A percentile compares a stretch with the other conserved stretches of the same genome.
Conservation (phyloP, 2,797 vertebrate genomes). For the Chloroceryle amazona region DNA sequence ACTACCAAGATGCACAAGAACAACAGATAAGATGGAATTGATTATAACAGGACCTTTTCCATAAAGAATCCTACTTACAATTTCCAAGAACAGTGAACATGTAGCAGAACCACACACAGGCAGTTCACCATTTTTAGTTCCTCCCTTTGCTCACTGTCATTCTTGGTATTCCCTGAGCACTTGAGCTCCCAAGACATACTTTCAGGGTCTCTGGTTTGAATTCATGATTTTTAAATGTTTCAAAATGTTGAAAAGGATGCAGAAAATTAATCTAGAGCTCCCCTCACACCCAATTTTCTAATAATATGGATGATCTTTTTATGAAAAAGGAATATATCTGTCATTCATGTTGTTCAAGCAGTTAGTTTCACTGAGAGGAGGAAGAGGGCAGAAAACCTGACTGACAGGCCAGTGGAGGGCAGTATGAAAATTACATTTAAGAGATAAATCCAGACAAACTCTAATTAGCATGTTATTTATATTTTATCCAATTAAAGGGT, state of each 20-base stretch:
- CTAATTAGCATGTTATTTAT: not conserved
- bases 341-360: not conserved
- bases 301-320: not conserved
- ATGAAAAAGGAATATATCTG: not conserved
- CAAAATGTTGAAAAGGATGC: not conserved
- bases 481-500: not conserved
- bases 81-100: not conserved
- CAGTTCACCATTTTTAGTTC: not conserved
- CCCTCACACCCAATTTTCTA: not conserved
- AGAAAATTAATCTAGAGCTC: not conserved
- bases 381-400: not conserved
- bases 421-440: not conserved
- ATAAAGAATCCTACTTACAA: not conserved
- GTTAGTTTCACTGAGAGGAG: not conserved
- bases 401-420: not conserved
- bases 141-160: accelerated
- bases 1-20: not conserved
- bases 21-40: not conserved
- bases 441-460: not conserved
- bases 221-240: not conserved
- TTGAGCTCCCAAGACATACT: not conserved
- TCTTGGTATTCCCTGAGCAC: not conserved
- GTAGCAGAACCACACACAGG: not conserved
- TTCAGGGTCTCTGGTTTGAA: not conserved
- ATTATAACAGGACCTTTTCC: not conserved